These are phyloP conservation scores for Saiga tatarica DNA, from an alignment of 2,113 vertebrate species.

Conservation along the genomic window DNA sequence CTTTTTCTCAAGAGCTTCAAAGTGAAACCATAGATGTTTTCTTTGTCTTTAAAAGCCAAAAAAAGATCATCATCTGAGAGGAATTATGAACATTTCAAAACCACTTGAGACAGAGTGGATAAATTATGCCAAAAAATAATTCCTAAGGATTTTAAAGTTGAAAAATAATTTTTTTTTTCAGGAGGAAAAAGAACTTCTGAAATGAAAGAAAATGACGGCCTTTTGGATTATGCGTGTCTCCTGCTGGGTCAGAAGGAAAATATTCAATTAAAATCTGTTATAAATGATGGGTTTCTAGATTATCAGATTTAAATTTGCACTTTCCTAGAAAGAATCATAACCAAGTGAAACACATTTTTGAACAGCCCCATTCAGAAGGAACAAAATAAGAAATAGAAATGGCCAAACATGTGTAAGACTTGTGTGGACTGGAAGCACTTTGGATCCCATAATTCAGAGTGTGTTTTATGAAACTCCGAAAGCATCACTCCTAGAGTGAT, in stretches of 20 bases:
- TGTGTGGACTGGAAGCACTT: not conserved
- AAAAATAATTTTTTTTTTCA: conserved; percentile 36
- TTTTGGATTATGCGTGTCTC: not conserved
- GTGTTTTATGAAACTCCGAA: not conserved
- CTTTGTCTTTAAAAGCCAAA: conserved; percentile 60
- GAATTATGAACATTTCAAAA: conserved; percentile 52
- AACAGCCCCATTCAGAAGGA: not conserved
- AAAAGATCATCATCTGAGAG: conserved; percentile 48
- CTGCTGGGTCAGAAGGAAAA: not conserved
- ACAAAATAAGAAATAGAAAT: not conserved
- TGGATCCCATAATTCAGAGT: not conserved
- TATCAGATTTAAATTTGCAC: not conserved
- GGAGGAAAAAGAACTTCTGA: conserved; percentile 47
- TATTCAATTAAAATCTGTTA: not conserved
- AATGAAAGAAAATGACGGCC: conserved; percentile 24
- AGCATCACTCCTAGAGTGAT: not conserved
- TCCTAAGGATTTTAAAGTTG: conserved; percentile 65
- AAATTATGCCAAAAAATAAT: conserved; percentile 55
- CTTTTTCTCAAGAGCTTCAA: conserved; percentile 58
- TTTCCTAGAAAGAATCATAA: not conserved
- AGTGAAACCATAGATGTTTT: conserved; percentile 57
- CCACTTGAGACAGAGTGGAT: conserved; percentile 49
- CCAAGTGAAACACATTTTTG: not conserved
- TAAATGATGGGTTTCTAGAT: not conserved
- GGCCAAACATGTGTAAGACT: not conserved